Evolutionary conservation across 2,888 invertebrate species (phyloP), one percentile per base, ranked within the genome.

Genomic region (Aquatica leii): DNA sequence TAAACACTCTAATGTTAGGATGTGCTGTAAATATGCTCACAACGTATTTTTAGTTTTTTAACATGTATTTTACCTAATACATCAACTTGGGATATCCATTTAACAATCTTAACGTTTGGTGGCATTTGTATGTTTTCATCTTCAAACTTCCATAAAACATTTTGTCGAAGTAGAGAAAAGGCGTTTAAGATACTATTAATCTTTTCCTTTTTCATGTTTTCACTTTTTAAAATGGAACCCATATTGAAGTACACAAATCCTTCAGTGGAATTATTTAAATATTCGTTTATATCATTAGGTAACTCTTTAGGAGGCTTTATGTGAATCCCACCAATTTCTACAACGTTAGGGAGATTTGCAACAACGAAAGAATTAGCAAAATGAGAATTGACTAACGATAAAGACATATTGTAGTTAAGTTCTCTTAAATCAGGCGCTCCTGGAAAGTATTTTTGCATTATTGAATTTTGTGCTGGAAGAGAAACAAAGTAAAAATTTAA

Each of bases 241-340:
- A 88, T 84, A 68, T 84, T 86, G 65, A 87, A 83, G 63, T 85
- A 85, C 0, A 87, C 79, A 0, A 84, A 85, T 0, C 87, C 87
- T 52, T 85, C 63, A 49, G 77, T 80, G 0, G 86, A 81, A 8
- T 80, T 76, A 65, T 87, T 85, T 59, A 87, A 71, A 58, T 83
- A 77, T 18, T 78, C 76, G 75, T 86, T 80, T 0, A 87, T 74
- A 73, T 59, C 46, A 14, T 59, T 49, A 1, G 67, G 67, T 34
- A 77, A 56, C 51, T 71, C 66, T 57, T 75, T 73, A 0, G 74
- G 69, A 9, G 70, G 69, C 54, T 71, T 49, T 2, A 77, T 58
- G 48, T 87, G 87, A 52, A 83, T 70, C 35, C 87, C 87, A 12
- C 86, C 87, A 51, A 87, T 80, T 71, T 87, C 86, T 1, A 87